Evolutionary conservation across 1,140 invertebrate species (phyloP).

Genomic region (Drosophila tsacasi): DNA sequence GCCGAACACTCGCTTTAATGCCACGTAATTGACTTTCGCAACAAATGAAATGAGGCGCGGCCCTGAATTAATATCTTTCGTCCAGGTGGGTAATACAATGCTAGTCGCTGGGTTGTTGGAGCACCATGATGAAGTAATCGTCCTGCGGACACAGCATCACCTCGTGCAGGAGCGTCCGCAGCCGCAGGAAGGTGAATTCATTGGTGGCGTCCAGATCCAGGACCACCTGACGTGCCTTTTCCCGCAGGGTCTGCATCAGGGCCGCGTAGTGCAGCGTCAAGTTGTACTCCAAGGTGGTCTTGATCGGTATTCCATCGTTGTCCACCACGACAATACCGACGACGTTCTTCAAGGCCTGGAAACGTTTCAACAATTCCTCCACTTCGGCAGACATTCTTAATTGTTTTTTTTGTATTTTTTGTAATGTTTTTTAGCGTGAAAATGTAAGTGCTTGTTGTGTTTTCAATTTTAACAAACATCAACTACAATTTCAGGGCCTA

Average conservation of each 20-base stretch:
- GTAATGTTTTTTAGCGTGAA: not conserved
- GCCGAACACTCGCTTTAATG: slow-evolving; percentile 38
- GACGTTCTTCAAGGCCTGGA: slow-evolving; percentile 90
- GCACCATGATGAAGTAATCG: slow-evolving; percentile 89
- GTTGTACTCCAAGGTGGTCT: slow-evolving; percentile 91
- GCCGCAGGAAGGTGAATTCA: slow-evolving; percentile 92
- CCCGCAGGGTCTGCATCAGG: slow-evolving; percentile 88
- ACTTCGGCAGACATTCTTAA: slow-evolving; percentile 88
- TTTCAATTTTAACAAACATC: not conserved
- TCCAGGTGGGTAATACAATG: not conserved
- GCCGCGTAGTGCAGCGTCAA: slow-evolving; percentile 90
- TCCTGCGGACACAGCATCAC: slow-evolving; percentile 95
- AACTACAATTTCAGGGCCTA: not conserved
- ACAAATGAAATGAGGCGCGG: slow-evolving; percentile 20
- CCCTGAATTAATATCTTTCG: not conserved
- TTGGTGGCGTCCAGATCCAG: slow-evolving; percentile 92
- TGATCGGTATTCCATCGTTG: slow-evolving; percentile 92
- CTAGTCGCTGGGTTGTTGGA: slow-evolving; percentile 88
- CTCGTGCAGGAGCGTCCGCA: slow-evolving; percentile 96
- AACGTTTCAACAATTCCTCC: slow-evolving; percentile 91
- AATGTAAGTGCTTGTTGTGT: not conserved
- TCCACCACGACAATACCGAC: slow-evolving; percentile 89
- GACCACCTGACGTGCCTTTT: slow-evolving; percentile 90
- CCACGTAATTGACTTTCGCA: slow-evolving; percentile 27
- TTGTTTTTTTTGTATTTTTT: not conserved